Evolutionary conservation across 2,113 vertebrate genomes (phyloP).

Genomic region (Calidris pugnax): DNA sequence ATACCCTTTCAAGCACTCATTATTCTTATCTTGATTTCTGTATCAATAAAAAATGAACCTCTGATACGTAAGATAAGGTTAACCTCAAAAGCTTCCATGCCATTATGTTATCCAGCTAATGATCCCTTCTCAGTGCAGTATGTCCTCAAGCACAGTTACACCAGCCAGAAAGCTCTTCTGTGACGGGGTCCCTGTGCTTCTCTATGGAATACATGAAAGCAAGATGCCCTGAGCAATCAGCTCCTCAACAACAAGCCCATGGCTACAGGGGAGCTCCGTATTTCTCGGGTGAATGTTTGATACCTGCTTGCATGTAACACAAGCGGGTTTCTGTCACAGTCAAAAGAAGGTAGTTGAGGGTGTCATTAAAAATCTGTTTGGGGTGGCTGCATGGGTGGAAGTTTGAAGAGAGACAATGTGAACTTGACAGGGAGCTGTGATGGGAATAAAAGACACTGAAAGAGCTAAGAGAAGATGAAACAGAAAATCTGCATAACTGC

Average conservation of each 20-base stretch:
- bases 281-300: background rate
- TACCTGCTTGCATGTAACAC: background rate
- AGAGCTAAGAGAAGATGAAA: background rate
- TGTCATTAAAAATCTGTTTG: background rate
- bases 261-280: background rate
- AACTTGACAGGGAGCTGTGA: background rate
- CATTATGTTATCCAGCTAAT: background rate
- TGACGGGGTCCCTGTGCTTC: background rate
- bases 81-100: background rate
- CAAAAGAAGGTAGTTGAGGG: background rate
- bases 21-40: background rate
- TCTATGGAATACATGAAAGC: background rate
- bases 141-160: background rate
- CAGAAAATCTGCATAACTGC: background rate
- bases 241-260: background rate
- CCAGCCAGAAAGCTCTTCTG: background rate
- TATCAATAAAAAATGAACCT: background rate
- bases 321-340: background rate
- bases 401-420: background rate
- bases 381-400: background rate
- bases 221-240: rapidly evolving
- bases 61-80: background rate
- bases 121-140: background rate
- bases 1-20: background rate
- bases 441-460: background rate